phyloP scores from a whole-genome alignment of 1,140 invertebrate species.

The Steinernema feltiae region DNA sequence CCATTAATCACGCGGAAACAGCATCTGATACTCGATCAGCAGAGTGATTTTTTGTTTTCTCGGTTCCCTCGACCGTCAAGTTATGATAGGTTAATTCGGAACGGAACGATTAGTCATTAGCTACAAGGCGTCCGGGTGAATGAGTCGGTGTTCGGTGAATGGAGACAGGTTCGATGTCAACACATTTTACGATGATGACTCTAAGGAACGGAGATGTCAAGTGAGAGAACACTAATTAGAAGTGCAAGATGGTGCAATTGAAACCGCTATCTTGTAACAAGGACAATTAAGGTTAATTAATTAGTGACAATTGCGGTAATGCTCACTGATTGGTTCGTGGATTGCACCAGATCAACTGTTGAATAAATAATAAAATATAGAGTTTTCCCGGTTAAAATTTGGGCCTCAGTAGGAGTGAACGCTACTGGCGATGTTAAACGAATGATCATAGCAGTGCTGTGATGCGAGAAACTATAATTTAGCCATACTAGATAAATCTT shows the following conservation, averaged over 20 bases:
- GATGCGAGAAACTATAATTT: no score
- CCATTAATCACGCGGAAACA: neutral
- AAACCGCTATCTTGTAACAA: no score
- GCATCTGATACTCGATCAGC: neutral
- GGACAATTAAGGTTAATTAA: no score
- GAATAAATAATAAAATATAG: no score
- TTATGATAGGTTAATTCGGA: neutral
- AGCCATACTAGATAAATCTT: no score
- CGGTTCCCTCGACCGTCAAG: neutral
- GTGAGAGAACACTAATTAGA: neutral
- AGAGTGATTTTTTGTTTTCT: neutral
- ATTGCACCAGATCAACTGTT: no score
- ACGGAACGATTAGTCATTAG: neutral
- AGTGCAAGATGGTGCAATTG: conserved; percentile 3
- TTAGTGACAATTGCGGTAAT: no score
- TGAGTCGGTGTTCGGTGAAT: neutral
- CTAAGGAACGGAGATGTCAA: neutral
- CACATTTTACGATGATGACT: conserved; percentile 1
- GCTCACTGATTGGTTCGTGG: no score
- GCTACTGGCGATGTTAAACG: no score
- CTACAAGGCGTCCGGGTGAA: neutral
- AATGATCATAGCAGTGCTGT: no score
- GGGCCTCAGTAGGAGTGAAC: no score
- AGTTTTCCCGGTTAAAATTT: no score
- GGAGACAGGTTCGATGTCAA: neutral